phyloP scores from a whole-genome alignment of 2,888 invertebrate genomes.

The Leptura quadrifasciata region DNA sequence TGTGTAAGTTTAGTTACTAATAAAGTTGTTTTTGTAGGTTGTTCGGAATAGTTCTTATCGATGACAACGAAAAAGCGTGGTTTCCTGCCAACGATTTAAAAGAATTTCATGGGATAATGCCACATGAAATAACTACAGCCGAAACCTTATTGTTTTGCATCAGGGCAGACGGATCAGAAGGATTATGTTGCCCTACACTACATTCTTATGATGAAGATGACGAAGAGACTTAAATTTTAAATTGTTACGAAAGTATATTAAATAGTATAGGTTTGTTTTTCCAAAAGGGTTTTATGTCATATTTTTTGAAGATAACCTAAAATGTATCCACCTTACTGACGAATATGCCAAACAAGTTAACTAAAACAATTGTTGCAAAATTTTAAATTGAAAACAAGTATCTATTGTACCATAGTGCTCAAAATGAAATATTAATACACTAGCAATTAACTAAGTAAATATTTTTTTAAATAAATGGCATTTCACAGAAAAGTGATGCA shows the following conservation, averaged over 20 bases:
- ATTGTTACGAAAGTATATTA: conserved; percentile 20
- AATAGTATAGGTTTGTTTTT: conserved; percentile 18
- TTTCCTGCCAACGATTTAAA: conserved; percentile 92
- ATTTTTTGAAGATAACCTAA: conserved; percentile 12
- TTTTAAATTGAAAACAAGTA: too few species aligned
- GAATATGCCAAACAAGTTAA: not conserved
- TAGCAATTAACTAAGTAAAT: too few species aligned
- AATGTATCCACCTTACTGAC: not conserved
- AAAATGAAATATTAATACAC: too few species aligned
- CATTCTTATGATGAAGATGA: conserved; percentile 75
- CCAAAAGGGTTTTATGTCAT: conserved; percentile 30
- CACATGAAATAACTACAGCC: conserved; percentile 85
- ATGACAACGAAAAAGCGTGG: conserved; percentile 94
- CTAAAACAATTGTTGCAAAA: too few species aligned
- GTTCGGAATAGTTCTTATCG: conserved; percentile 86
- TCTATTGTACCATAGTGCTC: too few species aligned
- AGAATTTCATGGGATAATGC: conserved; percentile 92
- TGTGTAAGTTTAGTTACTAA: not conserved
- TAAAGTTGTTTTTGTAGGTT: conserved; percentile 76
- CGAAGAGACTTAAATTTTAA: conserved; percentile 53
- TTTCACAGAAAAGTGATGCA: too few species aligned
- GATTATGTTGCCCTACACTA: conserved; percentile 86
- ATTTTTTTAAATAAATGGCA: too few species aligned
- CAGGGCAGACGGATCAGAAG: conserved; percentile 87
- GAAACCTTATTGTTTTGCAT: conserved; percentile 91